Conservation (phyloP, 2,888 invertebrate species). For the Omphaloscelis lunosa region DNA sequence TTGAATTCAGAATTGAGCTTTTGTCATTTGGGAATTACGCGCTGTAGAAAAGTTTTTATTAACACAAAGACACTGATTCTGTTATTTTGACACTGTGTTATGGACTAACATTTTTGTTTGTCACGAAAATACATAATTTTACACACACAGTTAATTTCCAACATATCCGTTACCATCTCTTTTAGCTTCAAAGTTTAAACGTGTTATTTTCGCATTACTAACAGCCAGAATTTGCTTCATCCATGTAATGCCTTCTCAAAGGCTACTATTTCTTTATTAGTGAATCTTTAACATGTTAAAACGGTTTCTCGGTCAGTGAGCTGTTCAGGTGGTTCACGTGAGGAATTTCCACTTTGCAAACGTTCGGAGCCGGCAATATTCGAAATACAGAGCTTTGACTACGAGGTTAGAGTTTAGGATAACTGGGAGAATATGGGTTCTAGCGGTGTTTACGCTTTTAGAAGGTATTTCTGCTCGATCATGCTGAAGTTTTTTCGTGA, state of each 20-base stretch:
- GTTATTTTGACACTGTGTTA: not conserved
- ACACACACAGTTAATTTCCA: not conserved
- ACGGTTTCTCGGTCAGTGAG: slow-evolving; percentile 76
- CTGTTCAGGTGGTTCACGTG: slow-evolving; percentile 73
- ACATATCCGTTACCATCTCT: not conserved
- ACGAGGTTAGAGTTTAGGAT: slow-evolving; percentile 47
- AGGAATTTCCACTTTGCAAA: slow-evolving; percentile 83
- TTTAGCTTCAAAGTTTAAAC: not conserved
- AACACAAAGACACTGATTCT: not conserved
- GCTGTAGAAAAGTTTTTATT: slow-evolving; percentile 6
- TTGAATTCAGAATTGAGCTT: slow-evolving; percentile 25
- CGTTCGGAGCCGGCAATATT: slow-evolving; percentile 76
- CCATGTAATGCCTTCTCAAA: slow-evolving; percentile 42
- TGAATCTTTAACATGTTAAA: slow-evolving; percentile 76
- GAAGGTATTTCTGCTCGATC: slow-evolving; percentile 22
- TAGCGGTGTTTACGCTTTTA: slow-evolving; percentile 32
- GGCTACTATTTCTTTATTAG: slow-evolving; percentile 72
- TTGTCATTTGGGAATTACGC: slow-evolving; percentile 15
- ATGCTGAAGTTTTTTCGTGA: slow-evolving; percentile 22
- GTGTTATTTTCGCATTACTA: slow-evolving; percentile 1
- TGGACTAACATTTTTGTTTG: not conserved
- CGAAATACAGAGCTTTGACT: slow-evolving; percentile 68
- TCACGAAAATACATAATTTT: not conserved
- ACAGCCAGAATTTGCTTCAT: slow-evolving; percentile 27
- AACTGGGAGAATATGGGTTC: slow-evolving; percentile 46